Base-by-base conservation (phyloP, 2,797 vertebrate genomes). In the Apogon hyalosoma region DNA sequence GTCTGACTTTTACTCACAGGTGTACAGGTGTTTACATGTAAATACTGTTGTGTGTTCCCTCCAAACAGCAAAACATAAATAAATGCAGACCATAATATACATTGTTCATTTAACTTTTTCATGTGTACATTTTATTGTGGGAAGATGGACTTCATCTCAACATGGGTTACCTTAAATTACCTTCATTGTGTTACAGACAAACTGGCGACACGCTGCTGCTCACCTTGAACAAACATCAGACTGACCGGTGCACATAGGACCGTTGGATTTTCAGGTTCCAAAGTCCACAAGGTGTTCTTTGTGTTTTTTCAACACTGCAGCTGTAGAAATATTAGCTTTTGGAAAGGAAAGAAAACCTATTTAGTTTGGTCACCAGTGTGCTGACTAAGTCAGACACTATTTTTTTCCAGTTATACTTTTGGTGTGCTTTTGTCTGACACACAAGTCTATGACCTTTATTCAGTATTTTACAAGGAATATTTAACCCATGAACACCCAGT, bases 321-420 rank as follows among this genome's bases (percentile, higher is more conserved):
- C 90, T 90, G 86, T 86, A 54, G 85, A 89, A 90, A 90, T 75
- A 76, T 57, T 43, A 60, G 54, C 16, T 63, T 14, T 9, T 36
- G 49, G 18, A 16, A 19, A 60, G 11, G 41, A 19, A 51, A 51
- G 51, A 24, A 69, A 70, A 54, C 4, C 8, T 76, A 18, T 82
- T 83, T 72, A 74, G 48, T 74, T 72, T 75, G 73, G 80, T 72
- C 75, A 43, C 11, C 5, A 11, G 39, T 52, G 9, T 77, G 82
- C 82, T 82, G 84, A 84, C 75, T 82, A 42, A 79, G 76, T 60
- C 62, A 47, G 64, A 63, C 21, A 31, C 33, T 15, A 11, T 28
- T 53, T 70, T 52, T 74, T 69, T 72, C 79, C 62, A 74, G 16
- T 51, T 3, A 57, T 72, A 72, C 6, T 11, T 45, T 3, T 13